Percentiles rank a stretch among this genome's conserved stretches.
Conservation (phyloP, 1,140 invertebrate species). For the Wiebesia pumilae region DNA sequence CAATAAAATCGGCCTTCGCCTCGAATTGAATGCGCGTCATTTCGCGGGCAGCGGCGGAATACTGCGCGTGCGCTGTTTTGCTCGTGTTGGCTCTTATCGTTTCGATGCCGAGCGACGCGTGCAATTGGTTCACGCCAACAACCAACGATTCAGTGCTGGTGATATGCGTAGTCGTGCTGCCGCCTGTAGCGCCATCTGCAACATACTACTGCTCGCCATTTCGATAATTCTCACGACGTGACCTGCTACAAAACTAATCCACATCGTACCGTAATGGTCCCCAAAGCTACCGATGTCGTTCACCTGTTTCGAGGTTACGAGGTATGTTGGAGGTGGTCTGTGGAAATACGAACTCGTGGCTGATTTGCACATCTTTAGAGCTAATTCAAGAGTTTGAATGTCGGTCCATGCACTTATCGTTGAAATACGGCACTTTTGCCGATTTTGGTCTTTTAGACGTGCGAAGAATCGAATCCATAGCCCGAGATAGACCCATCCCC, state of each 20-base stretch:
- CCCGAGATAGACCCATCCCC: too few relatives aligned
- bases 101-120: slow-evolving; percentile 54
- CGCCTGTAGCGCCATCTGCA: not conserved
- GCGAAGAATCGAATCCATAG: not conserved
- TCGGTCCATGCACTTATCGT: not conserved
- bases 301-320: not conserved
- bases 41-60: slow-evolving; percentile 48
- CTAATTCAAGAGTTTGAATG: too few relatives aligned
- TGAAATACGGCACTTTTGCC: not conserved
- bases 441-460: not conserved
- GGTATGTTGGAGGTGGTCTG: not conserved
- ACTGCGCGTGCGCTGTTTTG: slow-evolving; percentile 58
- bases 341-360: too few relatives aligned
- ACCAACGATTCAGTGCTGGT: slow-evolving; percentile 62
- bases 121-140: slow-evolving; percentile 58
- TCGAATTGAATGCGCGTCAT: slow-evolving; percentile 57
- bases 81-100: slow-evolving; percentile 54
- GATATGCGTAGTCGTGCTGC: slow-evolving; percentile 53
- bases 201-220: slow-evolving; percentile 24
- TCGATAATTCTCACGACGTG: slow-evolving; percentile 56
- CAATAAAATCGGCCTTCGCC: slow-evolving; percentile 59
- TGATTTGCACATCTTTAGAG: not conserved
- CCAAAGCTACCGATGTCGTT: too few relatives aligned
- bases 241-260: slow-evolving; percentile 36
- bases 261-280: not conserved